These are phyloP conservation scores for Ctenodactylus gundi DNA, from an alignment of 2,113 vertebrate genomes.

Conservation along the genomic window DNA sequence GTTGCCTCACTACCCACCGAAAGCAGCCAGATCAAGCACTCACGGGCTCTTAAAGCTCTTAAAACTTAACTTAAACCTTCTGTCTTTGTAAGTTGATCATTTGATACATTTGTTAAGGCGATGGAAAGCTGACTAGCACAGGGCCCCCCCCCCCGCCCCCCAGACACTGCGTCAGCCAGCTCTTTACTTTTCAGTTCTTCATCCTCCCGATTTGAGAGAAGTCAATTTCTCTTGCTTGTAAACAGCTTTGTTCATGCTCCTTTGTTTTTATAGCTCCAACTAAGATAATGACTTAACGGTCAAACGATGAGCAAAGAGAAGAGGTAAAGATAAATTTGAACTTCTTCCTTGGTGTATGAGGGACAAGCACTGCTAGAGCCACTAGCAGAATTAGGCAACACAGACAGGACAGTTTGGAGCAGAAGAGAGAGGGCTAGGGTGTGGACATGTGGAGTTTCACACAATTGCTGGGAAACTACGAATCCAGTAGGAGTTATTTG, in stretches of 20 bases:
- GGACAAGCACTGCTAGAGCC: background rate
- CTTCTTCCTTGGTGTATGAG: background rate
- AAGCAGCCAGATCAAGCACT: background rate
- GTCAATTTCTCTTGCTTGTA: background rate
- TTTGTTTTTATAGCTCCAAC: background rate
- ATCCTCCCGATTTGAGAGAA: background rate
- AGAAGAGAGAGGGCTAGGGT: background rate
- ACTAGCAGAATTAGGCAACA: background rate
- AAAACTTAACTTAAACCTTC: background rate
- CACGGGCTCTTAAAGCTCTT: background rate
- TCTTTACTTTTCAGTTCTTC: background rate
- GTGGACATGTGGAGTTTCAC: background rate
- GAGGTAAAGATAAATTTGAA: background rate
- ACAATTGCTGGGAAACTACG: background rate
- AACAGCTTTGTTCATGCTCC: background rate
- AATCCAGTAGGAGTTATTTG: background rate
- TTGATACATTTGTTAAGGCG: background rate
- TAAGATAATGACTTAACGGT: background rate
- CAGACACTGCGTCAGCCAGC: background rate
- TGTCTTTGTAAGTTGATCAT: background rate
- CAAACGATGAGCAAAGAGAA: background rate
- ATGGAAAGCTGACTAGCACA: background rate
- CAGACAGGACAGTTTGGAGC: background rate
- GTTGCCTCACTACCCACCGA: background rate
- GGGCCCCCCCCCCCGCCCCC: no score